Evolutionary conservation across 2,797 vertebrate species (phyloP).

Genomic region (Argyrosomus regius): DNA sequence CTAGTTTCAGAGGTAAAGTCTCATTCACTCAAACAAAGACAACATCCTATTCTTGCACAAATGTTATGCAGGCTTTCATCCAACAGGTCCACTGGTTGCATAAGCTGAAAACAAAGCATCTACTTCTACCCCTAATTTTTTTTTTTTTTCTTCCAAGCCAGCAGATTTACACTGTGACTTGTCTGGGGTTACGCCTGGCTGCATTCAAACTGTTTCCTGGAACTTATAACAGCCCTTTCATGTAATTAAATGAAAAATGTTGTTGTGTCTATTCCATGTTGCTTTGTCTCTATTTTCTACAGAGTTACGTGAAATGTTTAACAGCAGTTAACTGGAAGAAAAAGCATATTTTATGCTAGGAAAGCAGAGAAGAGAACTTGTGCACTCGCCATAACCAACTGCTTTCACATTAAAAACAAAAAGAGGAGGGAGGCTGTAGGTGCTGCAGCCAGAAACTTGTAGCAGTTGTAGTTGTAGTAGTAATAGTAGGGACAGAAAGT

Average conservation of each 20-base stretch:
- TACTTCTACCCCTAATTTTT: constrained; percentile 66
- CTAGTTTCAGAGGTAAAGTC: constrained; percentile 56
- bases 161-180: constrained; percentile 76
- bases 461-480: background rate
- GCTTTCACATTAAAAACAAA: constrained; percentile 33
- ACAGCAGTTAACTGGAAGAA: constrained; percentile 57
- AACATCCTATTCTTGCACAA: constrained; percentile 76
- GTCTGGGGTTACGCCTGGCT: constrained; percentile 72
- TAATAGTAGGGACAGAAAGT: background rate
- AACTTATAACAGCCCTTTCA: constrained; percentile 72
- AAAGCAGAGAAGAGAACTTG: constrained; percentile 12
- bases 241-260: constrained; percentile 24
- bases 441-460: constrained; percentile 40
- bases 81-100: constrained; percentile 82
- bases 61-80: constrained; percentile 78
- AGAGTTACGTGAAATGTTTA: constrained; percentile 52
- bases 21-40: constrained; percentile 66
- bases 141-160: constrained; percentile 49
- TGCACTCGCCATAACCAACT: constrained; percentile 18
- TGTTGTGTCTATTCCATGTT: background rate
- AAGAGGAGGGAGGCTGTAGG: constrained; percentile 10
- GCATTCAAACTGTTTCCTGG: constrained; percentile 75
- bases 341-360: constrained; percentile 2
- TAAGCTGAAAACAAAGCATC: constrained; percentile 80
- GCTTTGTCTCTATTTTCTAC: background rate